phyloP scores from a whole-genome alignment of 2,113 vertebrate species.

The Aythya baeri region DNA sequence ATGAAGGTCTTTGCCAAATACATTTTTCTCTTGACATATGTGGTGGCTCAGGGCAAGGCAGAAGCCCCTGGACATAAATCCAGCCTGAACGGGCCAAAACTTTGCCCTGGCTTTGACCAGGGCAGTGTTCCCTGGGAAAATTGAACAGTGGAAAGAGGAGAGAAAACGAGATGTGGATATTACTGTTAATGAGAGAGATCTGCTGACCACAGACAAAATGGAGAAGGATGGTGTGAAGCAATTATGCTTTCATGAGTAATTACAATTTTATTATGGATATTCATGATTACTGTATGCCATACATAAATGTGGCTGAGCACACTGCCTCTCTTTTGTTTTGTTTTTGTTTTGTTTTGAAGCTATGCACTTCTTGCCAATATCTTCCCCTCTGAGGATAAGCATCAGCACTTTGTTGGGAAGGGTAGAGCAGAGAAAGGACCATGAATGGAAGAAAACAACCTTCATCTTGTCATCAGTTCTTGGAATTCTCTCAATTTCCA shows the following conservation, averaged over 20 bases:
- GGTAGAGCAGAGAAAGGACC: not conserved
- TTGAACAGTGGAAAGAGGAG: not conserved
- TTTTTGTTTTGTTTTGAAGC: not conserved
- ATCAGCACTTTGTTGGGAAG: not conserved
- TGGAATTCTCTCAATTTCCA: not conserved
- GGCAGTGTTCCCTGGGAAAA: not conserved
- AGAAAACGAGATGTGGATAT: not conserved
- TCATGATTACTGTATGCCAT: not conserved
- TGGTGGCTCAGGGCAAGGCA: not conserved
- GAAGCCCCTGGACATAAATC: not conserved
- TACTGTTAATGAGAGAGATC: not conserved
- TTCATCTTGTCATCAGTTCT: not conserved
- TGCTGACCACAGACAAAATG: not conserved
- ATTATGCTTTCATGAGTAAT: not conserved
- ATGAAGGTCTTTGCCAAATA: not conserved
- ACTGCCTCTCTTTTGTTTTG: not conserved
- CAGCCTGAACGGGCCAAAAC: not conserved
- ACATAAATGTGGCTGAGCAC: not conserved
- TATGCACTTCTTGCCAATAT: fast-evolving
- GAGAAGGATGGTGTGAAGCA: not conserved
- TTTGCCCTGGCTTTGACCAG: fast-evolving
- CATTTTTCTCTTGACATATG: not conserved
- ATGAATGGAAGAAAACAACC: not conserved
- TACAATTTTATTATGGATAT: not conserved
- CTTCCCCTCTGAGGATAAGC: not conserved